Evolutionary conservation across 2,888 invertebrate genomes (phyloP).

Genomic region (Caenorhabditis drosophilae): DNA sequence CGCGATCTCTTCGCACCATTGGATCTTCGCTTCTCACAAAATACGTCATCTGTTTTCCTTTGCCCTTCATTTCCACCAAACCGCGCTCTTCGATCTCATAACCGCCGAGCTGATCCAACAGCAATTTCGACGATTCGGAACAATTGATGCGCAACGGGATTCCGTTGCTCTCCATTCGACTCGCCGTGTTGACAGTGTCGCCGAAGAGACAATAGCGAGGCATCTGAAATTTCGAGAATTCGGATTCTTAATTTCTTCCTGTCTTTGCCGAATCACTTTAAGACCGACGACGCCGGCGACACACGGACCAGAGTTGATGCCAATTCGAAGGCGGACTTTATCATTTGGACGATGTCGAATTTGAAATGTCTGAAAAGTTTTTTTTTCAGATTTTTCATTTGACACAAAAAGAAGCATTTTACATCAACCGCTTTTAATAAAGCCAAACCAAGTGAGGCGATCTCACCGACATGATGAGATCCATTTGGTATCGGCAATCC

Average conservation of each 20-base stretch:
- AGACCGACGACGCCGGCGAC: slow-evolving; percentile 60
- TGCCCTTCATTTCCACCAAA: slow-evolving; percentile 71
- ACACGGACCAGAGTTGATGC: slow-evolving; percentile 69
- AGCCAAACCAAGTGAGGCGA: slow-evolving; percentile 56
- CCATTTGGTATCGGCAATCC: slow-evolving; percentile 51
- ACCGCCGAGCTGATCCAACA: slow-evolving; percentile 71
- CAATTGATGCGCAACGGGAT: slow-evolving; percentile 52
- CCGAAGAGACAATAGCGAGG: slow-evolving; percentile 52
- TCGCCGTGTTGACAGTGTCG: slow-evolving; percentile 53
- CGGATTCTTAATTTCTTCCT: background rate
- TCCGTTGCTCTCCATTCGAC: slow-evolving; percentile 53
- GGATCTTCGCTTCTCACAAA: slow-evolving; percentile 70
- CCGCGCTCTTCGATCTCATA: slow-evolving; percentile 71
- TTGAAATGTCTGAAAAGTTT: slow-evolving; percentile 32
- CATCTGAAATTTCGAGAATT: slow-evolving; percentile 24
- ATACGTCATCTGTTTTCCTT: slow-evolving; percentile 71
- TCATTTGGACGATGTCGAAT: slow-evolving; percentile 52
- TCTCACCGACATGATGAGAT: slow-evolving; percentile 50
- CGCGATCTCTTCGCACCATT: slow-evolving; percentile 51
- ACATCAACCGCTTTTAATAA: slow-evolving; percentile 64
- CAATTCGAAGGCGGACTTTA: slow-evolving; percentile 46
- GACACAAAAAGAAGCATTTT: background rate
- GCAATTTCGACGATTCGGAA: slow-evolving; percentile 45
- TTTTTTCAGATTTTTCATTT: background rate
- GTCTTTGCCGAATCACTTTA: slow-evolving; percentile 15